phyloP scores from a whole-genome alignment of 2,888 invertebrate genomes.

The Pheosia gnoma region DNA sequence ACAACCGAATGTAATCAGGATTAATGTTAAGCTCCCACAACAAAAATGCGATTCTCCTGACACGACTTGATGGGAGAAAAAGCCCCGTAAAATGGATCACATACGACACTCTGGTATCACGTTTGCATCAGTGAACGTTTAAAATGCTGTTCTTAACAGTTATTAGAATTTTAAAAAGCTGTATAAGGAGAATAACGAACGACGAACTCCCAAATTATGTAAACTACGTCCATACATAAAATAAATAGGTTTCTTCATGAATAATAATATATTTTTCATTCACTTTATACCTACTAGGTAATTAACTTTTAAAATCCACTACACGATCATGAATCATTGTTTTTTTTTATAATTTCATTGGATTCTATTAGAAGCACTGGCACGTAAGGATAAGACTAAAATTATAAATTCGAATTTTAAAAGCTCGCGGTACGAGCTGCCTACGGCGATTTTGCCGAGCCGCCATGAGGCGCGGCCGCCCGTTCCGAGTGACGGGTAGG shows the following conservation, averaged over 20 bases:
- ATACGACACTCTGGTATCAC: slow-evolving; percentile 26
- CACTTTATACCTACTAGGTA: slow-evolving; percentile 35
- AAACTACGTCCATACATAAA: slow-evolving; percentile 19
- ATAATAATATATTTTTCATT: slow-evolving; percentile 27
- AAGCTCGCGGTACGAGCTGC: slow-evolving; percentile 38
- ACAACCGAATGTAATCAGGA: slow-evolving; percentile 26
- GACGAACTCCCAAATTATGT: slow-evolving; percentile 15
- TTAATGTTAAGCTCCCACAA: slow-evolving; percentile 27
- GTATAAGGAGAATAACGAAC: slow-evolving; percentile 11
- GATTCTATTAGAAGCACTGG: slow-evolving; percentile 25
- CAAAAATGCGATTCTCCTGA: slow-evolving; percentile 15
- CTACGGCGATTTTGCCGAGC: slow-evolving; percentile 36
- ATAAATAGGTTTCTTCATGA: slow-evolving; percentile 16
- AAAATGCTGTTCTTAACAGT: slow-evolving; percentile 9
- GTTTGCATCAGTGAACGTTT: slow-evolving; percentile 16
- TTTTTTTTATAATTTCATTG: slow-evolving; percentile 9
- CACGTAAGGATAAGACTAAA: slow-evolving; percentile 28
- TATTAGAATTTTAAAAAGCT: slow-evolving; percentile 26
- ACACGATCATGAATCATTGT: slow-evolving; percentile 21
- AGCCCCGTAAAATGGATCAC: slow-evolving; percentile 27
- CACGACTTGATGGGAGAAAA: slow-evolving; percentile 16
- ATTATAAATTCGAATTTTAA: slow-evolving; percentile 30
- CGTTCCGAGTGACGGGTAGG: slow-evolving; percentile 61
- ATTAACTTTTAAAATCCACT: slow-evolving; percentile 36
- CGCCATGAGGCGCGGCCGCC: slow-evolving; percentile 52